These are phyloP conservation scores for Coleophora deauratella DNA, from an alignment of 2,888 invertebrate species.

Conservation along the genomic window DNA sequence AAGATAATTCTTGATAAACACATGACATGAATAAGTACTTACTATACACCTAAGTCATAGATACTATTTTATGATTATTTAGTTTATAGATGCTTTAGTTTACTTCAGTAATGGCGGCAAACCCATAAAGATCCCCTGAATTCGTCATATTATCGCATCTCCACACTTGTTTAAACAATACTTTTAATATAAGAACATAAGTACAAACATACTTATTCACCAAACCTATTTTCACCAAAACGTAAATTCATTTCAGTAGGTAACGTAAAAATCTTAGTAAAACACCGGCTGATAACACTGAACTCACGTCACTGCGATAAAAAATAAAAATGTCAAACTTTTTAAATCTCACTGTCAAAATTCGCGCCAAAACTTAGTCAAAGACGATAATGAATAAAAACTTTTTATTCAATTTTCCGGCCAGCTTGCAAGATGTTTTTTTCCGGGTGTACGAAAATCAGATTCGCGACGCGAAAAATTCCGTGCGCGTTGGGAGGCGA, in stretches of 20 bases:
- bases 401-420: slow-evolving; percentile 4
- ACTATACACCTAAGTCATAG: too few species aligned
- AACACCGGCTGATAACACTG: slow-evolving; percentile 9
- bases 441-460: slow-evolving; percentile 23
- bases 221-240: slow-evolving; percentile 1
- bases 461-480: slow-evolving; percentile 47
- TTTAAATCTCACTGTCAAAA: slow-evolving; percentile 6
- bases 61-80: too few species aligned
- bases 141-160: neutral
- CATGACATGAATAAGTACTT: too few species aligned
- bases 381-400: too few species aligned
- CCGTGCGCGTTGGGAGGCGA: slow-evolving; percentile 37
- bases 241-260: slow-evolving; percentile 8
- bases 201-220: too few species aligned
- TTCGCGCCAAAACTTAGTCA: neutral
- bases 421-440: slow-evolving; percentile 11
- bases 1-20: too few species aligned
- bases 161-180: slow-evolving; percentile 10
- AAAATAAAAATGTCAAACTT: too few species aligned
- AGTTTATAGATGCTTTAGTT: too few species aligned
- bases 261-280: neutral
- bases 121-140: slow-evolving; percentile 8
- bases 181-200: too few species aligned
- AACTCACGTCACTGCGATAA: slow-evolving; percentile 30
- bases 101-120: too few species aligned